Base-by-base conservation (phyloP, 2,113 vertebrate species). In the Myotis brandtii region DNA sequence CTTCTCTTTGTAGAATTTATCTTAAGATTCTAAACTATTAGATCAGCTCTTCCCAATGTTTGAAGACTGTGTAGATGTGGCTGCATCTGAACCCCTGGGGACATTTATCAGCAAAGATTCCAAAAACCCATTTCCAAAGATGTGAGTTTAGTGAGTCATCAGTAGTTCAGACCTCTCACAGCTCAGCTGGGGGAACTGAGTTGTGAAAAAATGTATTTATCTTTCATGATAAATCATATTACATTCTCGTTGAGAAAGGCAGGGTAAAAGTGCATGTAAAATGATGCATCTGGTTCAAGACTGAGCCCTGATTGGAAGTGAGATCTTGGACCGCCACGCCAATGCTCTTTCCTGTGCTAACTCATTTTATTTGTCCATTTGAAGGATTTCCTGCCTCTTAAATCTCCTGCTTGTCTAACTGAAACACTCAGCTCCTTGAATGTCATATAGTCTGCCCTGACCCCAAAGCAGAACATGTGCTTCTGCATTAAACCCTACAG, bases 401-500 rank as follows among this genome's bases (percentile, higher is more conserved):
- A 85, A 48, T 48, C 40, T 70, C 66, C 54, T 43, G 32, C 52
- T 85, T 40, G 13, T 70, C n/a, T 52, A 17, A 30, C 70, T 43
- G 66, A 87, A 67, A 85, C 10, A 62, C 21, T 20, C 23, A 12
- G 16, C 6, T 46, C 54, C 79, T 59, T 64, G 50, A 82, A 59
- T 13, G 56, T 69, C 62, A 16, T 6, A 14, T 3, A 27, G 11
- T 52, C 73, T 32, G 12, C 2, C 43, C 48, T 20, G 11, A 50
- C 48, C 37, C 43, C 30, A 5, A 25, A 84, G 46, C 56, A 92
- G 25, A 85, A 5, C 3, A 18, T 77, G 69, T 91, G 91, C 92
- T 97, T 88, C 92, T 75, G 46, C 43, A 54, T 93, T 95, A 93
- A 95, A 91, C 62, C 91, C 93, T 70, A 25, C 87, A 91, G 95